These are phyloP conservation scores for Drosophila sturtevanti DNA, from an alignment of 1,140 invertebrate genomes.

Conservation along the genomic window DNA sequence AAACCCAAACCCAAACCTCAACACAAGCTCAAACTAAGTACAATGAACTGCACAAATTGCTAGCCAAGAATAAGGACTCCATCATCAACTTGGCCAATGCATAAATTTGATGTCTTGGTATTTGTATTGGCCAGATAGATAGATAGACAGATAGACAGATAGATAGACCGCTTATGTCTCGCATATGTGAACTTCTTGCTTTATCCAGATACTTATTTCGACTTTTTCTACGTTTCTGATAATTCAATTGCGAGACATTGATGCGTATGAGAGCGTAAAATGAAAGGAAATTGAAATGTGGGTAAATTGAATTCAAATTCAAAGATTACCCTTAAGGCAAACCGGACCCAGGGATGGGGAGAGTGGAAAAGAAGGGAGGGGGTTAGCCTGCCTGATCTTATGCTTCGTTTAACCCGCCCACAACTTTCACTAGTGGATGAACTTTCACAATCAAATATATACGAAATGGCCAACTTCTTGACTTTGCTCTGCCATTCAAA, in stretches of 20 bases:
- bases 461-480: slow-evolving; percentile 55
- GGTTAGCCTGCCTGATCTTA: slow-evolving; percentile 19
- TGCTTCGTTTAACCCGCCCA: slow-evolving; percentile 74
- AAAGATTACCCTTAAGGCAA: slow-evolving; percentile 23
- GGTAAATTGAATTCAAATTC: slow-evolving; percentile 75
- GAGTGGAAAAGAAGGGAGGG: background rate
- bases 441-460: slow-evolving; percentile 68
- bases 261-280: slow-evolving; percentile 74
- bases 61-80: slow-evolving; percentile 3
- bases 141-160: background rate
- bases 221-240: slow-evolving; percentile 51
- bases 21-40: slow-evolving; percentile 21
- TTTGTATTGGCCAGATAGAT: slow-evolving; percentile 19
- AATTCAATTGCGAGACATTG: slow-evolving; percentile 56
- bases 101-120: slow-evolving; percentile 1
- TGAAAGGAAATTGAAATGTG: slow-evolving; percentile 79
- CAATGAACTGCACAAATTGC: slow-evolving; percentile 52
- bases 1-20: slow-evolving; percentile 20
- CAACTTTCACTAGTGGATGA: slow-evolving; percentile 58
- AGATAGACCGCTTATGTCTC: too few species aligned
- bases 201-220: background rate
- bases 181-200: slow-evolving; percentile 28
- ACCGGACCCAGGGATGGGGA: background rate
- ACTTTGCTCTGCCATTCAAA: slow-evolving; percentile 47
- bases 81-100: slow-evolving; percentile 1